Percentiles rank a stretch among this genome's conserved stretches.
Conservation (phyloP, 1,140 invertebrate genomes). For the Diorhabda sublineata region DNA sequence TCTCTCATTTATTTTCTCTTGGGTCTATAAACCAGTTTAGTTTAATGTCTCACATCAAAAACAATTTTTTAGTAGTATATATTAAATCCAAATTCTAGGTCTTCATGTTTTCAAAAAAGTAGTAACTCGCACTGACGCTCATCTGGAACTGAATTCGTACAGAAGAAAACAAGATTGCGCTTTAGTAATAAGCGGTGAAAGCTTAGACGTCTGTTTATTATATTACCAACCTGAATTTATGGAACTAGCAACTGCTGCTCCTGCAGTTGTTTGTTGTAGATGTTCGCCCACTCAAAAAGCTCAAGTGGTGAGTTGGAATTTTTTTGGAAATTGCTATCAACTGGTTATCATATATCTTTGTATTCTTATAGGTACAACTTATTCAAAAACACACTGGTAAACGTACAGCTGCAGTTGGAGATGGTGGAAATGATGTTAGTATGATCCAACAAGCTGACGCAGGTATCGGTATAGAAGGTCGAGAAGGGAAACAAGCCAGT, state of each 20-base stretch:
- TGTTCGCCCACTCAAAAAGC: conserved; percentile 99
- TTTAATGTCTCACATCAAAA: too few relatives aligned
- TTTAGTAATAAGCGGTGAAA: conserved; percentile 89
- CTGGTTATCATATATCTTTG: conserved; percentile 1
- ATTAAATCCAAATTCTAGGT: conserved; percentile 41
- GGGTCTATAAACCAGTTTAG: too few relatives aligned
- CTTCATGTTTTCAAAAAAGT: conserved; percentile 77
- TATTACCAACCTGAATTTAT: conserved; percentile 96
- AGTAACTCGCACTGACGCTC: conserved; percentile 77
- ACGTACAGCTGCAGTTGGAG: conserved; percentile 75
- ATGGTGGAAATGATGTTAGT: conserved; percentile 85
- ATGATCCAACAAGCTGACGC: conserved; percentile 97
- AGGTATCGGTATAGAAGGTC: conserved; percentile 90
- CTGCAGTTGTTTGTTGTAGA: conserved; percentile 92
- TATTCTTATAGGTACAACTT: conserved; percentile 51
- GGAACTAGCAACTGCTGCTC: conserved; percentile 86
- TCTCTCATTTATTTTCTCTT: too few relatives aligned
- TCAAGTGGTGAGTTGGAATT: conserved; percentile 69
- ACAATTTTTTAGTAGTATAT: too few relatives aligned
- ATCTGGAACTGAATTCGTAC: conserved; percentile 87
- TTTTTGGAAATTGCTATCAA: too few relatives aligned
- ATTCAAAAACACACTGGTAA: conserved; percentile 86
- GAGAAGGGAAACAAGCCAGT: conserved; percentile 93
- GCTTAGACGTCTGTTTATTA: conserved; percentile 88
- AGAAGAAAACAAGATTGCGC: conserved; percentile 82